Base-by-base conservation (phyloP, 2,113 vertebrate genomes). In the Bos javanicus region DNA sequence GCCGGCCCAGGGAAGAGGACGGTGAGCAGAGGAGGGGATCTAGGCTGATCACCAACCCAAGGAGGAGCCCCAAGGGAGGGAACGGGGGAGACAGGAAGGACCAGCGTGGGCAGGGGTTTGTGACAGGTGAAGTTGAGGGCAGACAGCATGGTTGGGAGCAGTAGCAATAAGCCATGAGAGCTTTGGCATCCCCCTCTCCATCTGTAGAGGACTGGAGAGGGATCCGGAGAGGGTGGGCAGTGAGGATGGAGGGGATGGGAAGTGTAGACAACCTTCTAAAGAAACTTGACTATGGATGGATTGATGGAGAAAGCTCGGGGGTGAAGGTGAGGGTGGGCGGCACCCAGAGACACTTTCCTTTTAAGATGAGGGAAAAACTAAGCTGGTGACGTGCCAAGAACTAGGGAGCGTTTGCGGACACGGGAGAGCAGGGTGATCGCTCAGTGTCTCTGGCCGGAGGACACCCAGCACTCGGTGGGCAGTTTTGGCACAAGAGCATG, bases 271-370 rank as follows among this genome's bases (percentile, higher is more conserved):
- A 10, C 1, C 10, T 57, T 87, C 36, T 52, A 57, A 57, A 95
- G 86, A 76, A 46, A 88, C 54, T 19, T 39, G 17, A 50, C 54
- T 62, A 14, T 8, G 33, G 25, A 59, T 5, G 19, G 33, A 85
- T 26, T 60, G 36, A 71, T 3, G 16, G 71, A 89, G 74, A 48
- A 36, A 28, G 56, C 50, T 46, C 1, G 0, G 67, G 86, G 26
- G 7, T 1, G 0, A 28, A 46, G 23, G 21, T 11, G 6, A 2
- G 25, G 15, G 28, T 5, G 7, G 36, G n/a, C 3, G 25, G 8
- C 23, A 36, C 56, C 26, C 3, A 23, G 8, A 17, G 57, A 17
- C 21, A 28, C 26, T 11, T 36, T 28, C 19, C 19, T 54, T 50
- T 60, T 56, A 59, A 36, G 21, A 14, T 33, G 28, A 90, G 50